Conservation (phyloP, 2,797 vertebrate genomes). For the Otolemur crassicaudatus region DNA sequence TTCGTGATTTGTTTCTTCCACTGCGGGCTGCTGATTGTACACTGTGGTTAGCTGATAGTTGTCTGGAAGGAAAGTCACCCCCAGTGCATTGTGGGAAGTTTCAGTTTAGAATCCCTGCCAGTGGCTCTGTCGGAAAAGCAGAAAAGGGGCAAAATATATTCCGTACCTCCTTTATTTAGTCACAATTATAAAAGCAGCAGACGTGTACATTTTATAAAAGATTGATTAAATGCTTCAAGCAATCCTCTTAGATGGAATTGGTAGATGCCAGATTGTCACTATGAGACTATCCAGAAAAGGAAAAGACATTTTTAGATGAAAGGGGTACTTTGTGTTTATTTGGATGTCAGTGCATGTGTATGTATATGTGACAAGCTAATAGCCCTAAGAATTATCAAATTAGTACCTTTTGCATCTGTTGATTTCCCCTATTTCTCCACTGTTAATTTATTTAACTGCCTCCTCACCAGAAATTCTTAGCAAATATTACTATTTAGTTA, state of each 20-base stretch:
- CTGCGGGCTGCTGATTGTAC: constrained; percentile 73
- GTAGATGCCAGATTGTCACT: constrained; percentile 20
- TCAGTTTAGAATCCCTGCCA: constrained; percentile 66
- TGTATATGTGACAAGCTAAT: constrained; percentile 58
- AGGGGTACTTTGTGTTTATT: constrained; percentile 48
- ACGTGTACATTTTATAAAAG: constrained; percentile 46
- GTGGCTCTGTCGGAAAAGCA: constrained; percentile 76
- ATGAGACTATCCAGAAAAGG: constrained; percentile 4
- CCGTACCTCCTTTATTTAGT: constrained; percentile 65
- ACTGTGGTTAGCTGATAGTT: constrained; percentile 73
- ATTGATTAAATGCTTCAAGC: constrained; percentile 33
- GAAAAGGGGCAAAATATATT: constrained; percentile 67
- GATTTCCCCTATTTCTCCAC: constrained; percentile 54
- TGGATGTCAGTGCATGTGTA: constrained; percentile 35
- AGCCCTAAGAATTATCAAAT: constrained; percentile 52
- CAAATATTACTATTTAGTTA: constrained; percentile 65
- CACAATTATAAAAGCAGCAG: constrained; percentile 74
- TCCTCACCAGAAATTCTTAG: constrained; percentile 42
- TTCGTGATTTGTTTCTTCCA: constrained; percentile 85
- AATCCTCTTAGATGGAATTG: background rate
- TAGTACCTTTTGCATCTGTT: constrained; percentile 60
- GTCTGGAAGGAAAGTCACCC: constrained; percentile 79
- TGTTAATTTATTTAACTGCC: constrained; percentile 67
- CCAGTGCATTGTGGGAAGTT: constrained; percentile 65
- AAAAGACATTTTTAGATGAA: constrained; percentile 56